Evolutionary conservation across 2,113 vertebrate genomes (phyloP).

Genomic region (Telmatochromis sp.): DNA sequence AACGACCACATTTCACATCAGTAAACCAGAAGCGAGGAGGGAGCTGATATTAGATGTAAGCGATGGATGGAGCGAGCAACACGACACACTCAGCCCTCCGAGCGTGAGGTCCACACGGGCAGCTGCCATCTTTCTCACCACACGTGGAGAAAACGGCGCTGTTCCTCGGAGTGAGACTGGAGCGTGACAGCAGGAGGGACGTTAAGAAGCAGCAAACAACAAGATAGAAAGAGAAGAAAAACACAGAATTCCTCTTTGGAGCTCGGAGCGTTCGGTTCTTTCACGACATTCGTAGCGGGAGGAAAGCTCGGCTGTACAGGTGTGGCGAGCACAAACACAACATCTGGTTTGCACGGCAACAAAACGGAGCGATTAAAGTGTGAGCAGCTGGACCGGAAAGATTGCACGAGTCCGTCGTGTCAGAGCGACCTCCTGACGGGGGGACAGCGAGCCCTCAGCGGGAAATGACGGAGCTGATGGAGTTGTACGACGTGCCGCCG

Average conservation of each 20-base stretch:
- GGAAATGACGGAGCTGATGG: conserved; percentile 95
- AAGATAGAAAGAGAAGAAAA: conserved; percentile 4
- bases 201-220: conserved; percentile 30
- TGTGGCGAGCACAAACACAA: conserved; percentile 22
- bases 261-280: conserved; percentile 5
- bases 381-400: conserved; percentile 15
- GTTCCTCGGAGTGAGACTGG: background rate
- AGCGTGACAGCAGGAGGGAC: background rate
- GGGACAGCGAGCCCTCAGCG: conserved; percentile 69
- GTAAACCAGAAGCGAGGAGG: background rate
- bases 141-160: background rate
- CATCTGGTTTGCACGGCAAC: background rate
- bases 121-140: background rate
- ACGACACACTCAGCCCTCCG: background rate
- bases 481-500: conserved; percentile 92
- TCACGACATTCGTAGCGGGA: conserved; percentile 30
- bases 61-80: background rate
- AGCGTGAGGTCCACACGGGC: background rate
- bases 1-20: background rate
- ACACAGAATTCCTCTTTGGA: conserved; percentile 42
- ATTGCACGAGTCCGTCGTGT: conserved; percentile 23
- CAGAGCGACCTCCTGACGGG: background rate
- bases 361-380: background rate
- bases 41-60: background rate
- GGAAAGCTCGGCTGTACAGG: conserved; percentile 1